Conservation (phyloP, 2,888 invertebrate species). For the Tricholauxania praeusta region DNA sequence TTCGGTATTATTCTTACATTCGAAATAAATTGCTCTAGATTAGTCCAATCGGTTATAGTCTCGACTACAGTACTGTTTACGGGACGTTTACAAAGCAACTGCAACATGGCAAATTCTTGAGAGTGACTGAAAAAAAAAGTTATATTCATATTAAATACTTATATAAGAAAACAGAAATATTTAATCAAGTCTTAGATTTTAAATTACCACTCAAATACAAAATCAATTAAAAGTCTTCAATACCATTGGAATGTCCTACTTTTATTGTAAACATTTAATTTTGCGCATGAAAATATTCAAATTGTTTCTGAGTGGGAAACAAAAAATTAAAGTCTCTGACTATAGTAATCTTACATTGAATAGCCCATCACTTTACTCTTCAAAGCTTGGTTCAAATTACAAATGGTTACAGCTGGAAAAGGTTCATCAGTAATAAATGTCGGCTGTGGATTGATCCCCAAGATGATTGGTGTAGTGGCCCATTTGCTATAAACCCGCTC, state of each 20-base stretch:
- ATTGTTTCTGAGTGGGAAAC: no score
- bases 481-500: constrained; percentile 80
- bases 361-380: constrained; percentile 70
- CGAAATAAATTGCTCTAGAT: constrained; percentile 48
- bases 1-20: constrained; percentile 40
- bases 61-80: constrained; percentile 30
- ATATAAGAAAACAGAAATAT: no score
- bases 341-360: constrained; percentile 32
- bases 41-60: constrained; percentile 48
- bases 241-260: no score
- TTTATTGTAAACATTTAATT: no score
- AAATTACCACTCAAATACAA: no score
- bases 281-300: no score
- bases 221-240: no score
- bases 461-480: constrained; percentile 80
- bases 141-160: no score
- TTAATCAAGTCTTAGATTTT: no score
- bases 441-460: constrained; percentile 79
- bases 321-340: no score
- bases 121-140: constrained; percentile 40
- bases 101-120: constrained; percentile 47
- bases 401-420: constrained; percentile 86
- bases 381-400: constrained; percentile 86
- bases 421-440: constrained; percentile 78
- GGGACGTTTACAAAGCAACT: constrained; percentile 50